These are phyloP conservation scores for Anser brachyrhynchus DNA, from an alignment of 2,113 vertebrate species.

Conservation along the genomic window DNA sequence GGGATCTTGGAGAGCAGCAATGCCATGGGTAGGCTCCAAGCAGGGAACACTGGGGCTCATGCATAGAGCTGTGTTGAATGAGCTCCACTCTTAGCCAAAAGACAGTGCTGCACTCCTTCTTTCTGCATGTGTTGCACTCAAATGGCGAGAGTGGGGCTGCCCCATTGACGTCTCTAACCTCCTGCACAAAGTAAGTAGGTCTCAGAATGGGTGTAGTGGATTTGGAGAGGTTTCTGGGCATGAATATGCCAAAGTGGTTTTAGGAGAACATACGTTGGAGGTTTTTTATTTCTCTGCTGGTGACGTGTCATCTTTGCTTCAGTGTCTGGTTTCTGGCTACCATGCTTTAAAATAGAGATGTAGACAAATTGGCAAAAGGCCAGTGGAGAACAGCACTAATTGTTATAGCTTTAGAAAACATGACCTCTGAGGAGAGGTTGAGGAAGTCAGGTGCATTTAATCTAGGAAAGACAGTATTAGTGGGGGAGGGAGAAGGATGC, in stretches of 20 bases:
- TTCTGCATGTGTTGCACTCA: background rate
- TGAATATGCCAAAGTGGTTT: background rate
- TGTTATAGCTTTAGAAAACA: slow-evolving; percentile 51
- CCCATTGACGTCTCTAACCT: background rate
- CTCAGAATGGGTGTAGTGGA: background rate
- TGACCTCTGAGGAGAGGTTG: slow-evolving; percentile 22
- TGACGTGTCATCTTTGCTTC: background rate
- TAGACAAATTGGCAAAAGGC: slow-evolving; percentile 32
- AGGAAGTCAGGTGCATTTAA: slow-evolving; percentile 42
- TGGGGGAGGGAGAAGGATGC: slow-evolving; percentile 15
- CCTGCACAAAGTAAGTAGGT: background rate
- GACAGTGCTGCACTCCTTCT: background rate
- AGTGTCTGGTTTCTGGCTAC: background rate
- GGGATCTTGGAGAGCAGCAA: background rate
- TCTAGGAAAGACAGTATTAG: background rate
- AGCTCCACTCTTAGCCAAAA: slow-evolving; percentile 6
- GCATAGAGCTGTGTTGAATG: slow-evolving; percentile 12
- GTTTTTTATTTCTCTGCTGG: background rate
- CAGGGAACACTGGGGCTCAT: background rate
- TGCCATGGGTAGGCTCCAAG: background rate
- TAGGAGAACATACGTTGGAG: background rate
- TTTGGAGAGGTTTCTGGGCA: background rate
- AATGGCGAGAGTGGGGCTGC: background rate
- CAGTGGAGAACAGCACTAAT: slow-evolving; percentile 43
- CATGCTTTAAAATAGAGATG: slow-evolving; percentile 33